A percentile compares a stretch with the other conserved stretches of the same genome.
Conservation (phyloP, 2,797 vertebrate species). For the Pyrocephalus nanus region DNA sequence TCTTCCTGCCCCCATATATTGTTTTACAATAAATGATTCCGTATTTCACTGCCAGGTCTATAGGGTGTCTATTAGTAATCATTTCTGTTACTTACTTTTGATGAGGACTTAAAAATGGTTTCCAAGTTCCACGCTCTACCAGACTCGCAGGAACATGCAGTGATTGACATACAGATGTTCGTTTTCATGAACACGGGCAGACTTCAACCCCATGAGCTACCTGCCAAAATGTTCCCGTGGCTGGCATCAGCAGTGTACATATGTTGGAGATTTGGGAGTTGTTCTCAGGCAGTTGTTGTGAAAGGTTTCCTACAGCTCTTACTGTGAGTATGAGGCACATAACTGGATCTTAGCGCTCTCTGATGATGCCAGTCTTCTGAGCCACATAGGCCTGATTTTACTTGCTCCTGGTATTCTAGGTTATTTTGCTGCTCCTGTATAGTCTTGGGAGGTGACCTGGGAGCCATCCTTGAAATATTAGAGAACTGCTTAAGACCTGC, state of each 20-base stretch:
- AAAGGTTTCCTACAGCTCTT: neutral
- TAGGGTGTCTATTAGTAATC: neutral
- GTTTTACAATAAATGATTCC: constrained; percentile 19
- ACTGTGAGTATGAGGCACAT: neutral
- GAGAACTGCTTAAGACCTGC: neutral
- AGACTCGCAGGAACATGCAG: neutral
- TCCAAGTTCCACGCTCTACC: neutral
- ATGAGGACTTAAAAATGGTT: neutral
- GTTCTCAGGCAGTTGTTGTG: neutral
- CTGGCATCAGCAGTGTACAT: neutral
- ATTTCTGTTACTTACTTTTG: neutral
- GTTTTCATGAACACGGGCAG: neutral
- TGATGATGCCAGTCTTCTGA: neutral
- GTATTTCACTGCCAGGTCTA: neutral
- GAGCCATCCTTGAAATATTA: neutral
- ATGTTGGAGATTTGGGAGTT: neutral
- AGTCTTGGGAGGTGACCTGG: neutral
- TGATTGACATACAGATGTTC: neutral
- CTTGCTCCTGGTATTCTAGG: neutral
- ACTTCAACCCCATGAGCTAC: neutral
- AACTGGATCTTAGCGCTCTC: neutral
- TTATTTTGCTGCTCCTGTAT: neutral
- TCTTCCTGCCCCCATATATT: neutral
- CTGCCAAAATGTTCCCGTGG: neutral
- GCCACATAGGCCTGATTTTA: neutral